Evolutionary conservation across 2,113 vertebrate species (phyloP), one percentile per base, ranked within the genome.

Genomic region (Campylorhamphus procurvoides): DNA sequence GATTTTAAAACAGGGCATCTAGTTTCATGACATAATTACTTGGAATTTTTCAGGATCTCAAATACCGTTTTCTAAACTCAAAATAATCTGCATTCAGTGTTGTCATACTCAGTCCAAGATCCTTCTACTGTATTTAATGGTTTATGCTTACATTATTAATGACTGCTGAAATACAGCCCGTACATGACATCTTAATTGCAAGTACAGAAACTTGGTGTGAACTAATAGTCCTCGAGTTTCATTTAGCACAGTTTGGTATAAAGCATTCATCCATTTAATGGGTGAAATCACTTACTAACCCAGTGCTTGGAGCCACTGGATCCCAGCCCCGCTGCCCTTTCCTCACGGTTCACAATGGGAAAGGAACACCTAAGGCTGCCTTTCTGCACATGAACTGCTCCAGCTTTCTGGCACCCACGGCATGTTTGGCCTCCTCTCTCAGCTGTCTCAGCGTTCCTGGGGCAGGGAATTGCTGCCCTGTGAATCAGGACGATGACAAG

Each of bases 401-500:
- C 82, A 40, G 82, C 83, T 24, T 25, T 49, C 55, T 14, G 91
- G 90, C 88, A 89, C 55, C 23, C 35, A 6, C 35, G 3, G 8
- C 49, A 50, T 47, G 50, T 81, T 62, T 94, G 25, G 50, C 94
- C 90, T 96, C 96, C n/a, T 93, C 82, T 82, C 50, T 96, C 95
- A 96, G 93, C 94, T 90, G 67, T 69, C 92, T 78, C 92, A 86
- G 97, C 76, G 18, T 7, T 18, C 19, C 49, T 39, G 67, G 52
- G 6, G 46, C 74, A 18, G 86, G 49, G 93, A 95, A 96, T 96
- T 92, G 95, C 94, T 90, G 12, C 69, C 9, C 92, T 11, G 72
- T 90, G 97, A 81, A 79, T 78, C 91, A 25, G 90, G 39, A 87
- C 62, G 94, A 93, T 96, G 98, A 98, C 98, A 97, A 96, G 95